A percentile compares a stretch with the other conserved stretches of the same genome.
phyloP scores from a whole-genome alignment of 2,888 invertebrate genomes.

The Ochropleura plecta region DNA sequence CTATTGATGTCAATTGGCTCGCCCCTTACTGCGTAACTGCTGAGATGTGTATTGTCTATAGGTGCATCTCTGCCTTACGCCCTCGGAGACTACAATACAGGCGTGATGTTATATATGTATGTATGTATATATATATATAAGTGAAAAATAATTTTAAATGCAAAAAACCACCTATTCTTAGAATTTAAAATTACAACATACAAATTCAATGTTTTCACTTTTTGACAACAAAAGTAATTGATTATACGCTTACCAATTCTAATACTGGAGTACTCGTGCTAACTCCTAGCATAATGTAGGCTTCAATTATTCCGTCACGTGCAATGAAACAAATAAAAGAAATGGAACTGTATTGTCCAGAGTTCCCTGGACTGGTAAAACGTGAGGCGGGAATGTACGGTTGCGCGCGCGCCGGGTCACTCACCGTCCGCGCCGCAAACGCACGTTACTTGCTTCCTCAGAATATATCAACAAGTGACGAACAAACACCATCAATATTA shows the following conservation, averaged over 20 bases:
- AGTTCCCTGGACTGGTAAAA: constrained; percentile 64
- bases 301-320: constrained; percentile 75
- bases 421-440: constrained; percentile 71
- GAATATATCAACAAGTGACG: constrained; percentile 63
- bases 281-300: constrained; percentile 64
- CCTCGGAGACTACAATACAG: background rate
- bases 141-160: constrained; percentile 4
- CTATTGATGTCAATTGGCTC: background rate
- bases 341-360: constrained; percentile 63
- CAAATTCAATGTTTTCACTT: constrained; percentile 45
- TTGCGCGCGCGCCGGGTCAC: constrained; percentile 74
- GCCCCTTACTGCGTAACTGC: too few relatives aligned
- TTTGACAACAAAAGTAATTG: constrained; percentile 26
- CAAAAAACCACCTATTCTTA: constrained; percentile 5
- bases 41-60: background rate
- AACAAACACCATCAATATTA: constrained; percentile 64
- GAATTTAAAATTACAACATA: constrained; percentile 22
- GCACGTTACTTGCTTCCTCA: constrained; percentile 53
- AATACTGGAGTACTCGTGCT: constrained; percentile 53
- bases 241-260: constrained; percentile 60
- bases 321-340: constrained; percentile 67
- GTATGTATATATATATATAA: background rate
- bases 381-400: constrained; percentile 68
- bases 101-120: background rate
- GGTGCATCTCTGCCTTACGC: background rate